A percentile compares a stretch with the other conserved stretches of the same genome.
These are phyloP conservation scores for Eospalax fontanierii DNA, from an alignment of 2,797 vertebrate species.

Conservation along the genomic window DNA sequence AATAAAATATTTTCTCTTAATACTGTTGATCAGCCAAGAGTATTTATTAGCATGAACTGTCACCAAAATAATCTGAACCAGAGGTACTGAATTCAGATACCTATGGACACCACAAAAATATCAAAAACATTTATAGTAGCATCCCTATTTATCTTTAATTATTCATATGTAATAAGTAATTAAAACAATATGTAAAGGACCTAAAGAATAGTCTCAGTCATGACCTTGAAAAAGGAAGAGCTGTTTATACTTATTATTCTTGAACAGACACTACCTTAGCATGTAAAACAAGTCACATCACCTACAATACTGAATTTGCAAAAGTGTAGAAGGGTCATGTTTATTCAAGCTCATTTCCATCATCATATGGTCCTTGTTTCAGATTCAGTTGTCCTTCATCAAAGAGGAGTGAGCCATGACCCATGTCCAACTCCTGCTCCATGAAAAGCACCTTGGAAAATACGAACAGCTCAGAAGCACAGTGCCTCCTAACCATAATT, in stretches of 20 bases:
- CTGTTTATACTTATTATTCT: slow-evolving; percentile 16
- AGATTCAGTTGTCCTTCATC: slow-evolving; percentile 32
- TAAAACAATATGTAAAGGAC: slow-evolving; percentile 36
- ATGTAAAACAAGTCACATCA: slow-evolving; percentile 31
- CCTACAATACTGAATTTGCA: not conserved
- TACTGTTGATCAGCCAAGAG: slow-evolving; percentile 9
- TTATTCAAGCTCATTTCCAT: slow-evolving; percentile 34
- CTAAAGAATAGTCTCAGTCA: slow-evolving; percentile 6
- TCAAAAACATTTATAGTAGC: slow-evolving; percentile 18
- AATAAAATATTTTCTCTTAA: slow-evolving; percentile 4
- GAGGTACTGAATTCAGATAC: not conserved
- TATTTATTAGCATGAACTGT: not conserved
- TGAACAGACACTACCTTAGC: slow-evolving; percentile 8
- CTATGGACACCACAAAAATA: slow-evolving; percentile 9
- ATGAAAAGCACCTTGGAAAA: slow-evolving; percentile 18
- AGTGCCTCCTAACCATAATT: slow-evolving; percentile 40
- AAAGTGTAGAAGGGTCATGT: slow-evolving; percentile 45
- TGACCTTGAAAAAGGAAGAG: slow-evolving; percentile 23
- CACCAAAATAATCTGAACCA: slow-evolving; percentile 45
- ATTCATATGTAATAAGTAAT: slow-evolving; percentile 13
- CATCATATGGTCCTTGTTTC: slow-evolving; percentile 39
- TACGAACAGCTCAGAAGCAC: slow-evolving; percentile 38
- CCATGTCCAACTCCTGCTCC: slow-evolving; percentile 10
- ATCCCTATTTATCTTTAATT: slow-evolving; percentile 49
- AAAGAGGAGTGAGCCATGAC: slow-evolving; percentile 1